Percentiles rank a stretch among this genome's conserved stretches.
Evolutionary conservation across 2,113 vertebrate species (phyloP).

Genomic region (Serilophus lunatus): DNA sequence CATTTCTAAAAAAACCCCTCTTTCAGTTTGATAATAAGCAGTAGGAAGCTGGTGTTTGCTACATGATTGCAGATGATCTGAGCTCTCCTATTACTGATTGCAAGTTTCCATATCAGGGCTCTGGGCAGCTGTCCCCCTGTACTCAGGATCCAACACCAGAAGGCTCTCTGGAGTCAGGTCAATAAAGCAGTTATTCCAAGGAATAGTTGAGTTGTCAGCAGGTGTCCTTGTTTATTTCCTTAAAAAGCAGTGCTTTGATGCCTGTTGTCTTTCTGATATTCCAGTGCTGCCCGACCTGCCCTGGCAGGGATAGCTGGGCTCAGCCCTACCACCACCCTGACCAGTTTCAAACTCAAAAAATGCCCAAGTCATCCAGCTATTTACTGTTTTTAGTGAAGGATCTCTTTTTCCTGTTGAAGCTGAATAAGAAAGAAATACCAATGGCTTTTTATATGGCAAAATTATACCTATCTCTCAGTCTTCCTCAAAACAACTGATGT

Average conservation of each 20-base stretch:
- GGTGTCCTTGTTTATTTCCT: background rate
- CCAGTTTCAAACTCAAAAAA: background rate
- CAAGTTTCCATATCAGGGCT: background rate
- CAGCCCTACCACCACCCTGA: background rate
- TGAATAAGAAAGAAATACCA: background rate
- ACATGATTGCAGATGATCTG: background rate
- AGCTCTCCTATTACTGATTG: background rate
- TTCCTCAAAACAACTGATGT: background rate
- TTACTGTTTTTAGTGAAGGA: background rate
- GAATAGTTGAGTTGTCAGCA: background rate
- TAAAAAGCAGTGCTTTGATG: background rate
- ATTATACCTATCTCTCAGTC: background rate
- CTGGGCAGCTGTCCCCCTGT: background rate
- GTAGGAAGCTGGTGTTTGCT: background rate
- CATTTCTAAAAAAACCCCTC: background rate
- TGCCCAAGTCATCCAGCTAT: rapidly evolving
- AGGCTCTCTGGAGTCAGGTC: background rate
- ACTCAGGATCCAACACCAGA: background rate
- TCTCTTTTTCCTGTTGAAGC: background rate
- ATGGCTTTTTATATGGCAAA: background rate
- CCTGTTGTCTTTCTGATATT: background rate
- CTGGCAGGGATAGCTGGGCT: background rate
- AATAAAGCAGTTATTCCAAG: background rate
- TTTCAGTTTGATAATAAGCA: background rate
- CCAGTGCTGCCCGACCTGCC: background rate